Evolutionary conservation across 1,140 invertebrate species (phyloP), one percentile per base, ranked within the genome.

Genomic region (Drosophila burlai): DNA sequence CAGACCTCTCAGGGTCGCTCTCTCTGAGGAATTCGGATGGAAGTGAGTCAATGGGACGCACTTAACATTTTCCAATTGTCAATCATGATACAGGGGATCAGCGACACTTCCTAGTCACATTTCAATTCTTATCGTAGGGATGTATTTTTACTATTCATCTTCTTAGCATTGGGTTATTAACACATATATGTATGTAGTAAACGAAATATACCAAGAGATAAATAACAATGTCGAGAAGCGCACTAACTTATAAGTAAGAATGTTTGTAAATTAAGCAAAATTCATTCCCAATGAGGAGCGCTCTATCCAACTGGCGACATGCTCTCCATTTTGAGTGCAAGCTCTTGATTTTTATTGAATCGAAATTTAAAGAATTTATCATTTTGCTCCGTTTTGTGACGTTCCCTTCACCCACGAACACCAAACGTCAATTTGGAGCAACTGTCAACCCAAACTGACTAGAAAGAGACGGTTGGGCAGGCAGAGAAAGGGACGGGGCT

Each of bases 391-490:
- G 34, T 29, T 21, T n/a, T 29, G 31, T 38, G 31, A 15, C 45
- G 3, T 49, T n/a, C 18, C 26, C 18, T 42, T 38, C 16, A 11
- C 42, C 72, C 18, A 29, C 57, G 57, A 57, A 84, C 82, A 86
- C 79, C 71, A 65, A 84, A 89, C 54, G 81, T 89, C 83, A 81
- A 84, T 89, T 86, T 83, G 64, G 66, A 66, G 45, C 54, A 84
- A 68, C 73, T 81, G 82, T 69, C 78, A 64, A 50, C 40, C 40
- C 78, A 49, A 60, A 18, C 63, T 64, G 68, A 55, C 83, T 75
- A 75, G 58, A 76, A 62, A 80, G 58, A 65, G 62, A 62, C 26
- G 29, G 38, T 3, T 38, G 18, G 31, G 16, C 2, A 5, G 21
- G 26, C 38, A 11, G 4, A 34, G 62, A 65, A 57, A 69, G 49